These are phyloP conservation scores for Sebastolobus alascanus DNA, from an alignment of 2,797 vertebrate species.

Conservation along the genomic window DNA sequence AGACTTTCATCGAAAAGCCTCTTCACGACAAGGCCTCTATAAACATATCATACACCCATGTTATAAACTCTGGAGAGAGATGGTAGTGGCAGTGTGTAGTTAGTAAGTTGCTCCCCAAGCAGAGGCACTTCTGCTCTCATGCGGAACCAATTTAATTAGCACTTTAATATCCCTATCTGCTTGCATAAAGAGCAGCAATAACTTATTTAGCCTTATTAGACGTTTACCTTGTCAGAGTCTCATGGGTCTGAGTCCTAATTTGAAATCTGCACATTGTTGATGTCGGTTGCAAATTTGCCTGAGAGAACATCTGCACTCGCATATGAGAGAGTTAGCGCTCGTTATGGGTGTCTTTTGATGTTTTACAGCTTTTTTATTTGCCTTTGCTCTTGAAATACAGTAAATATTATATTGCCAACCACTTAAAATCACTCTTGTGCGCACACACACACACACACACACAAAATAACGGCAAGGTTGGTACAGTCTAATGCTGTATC, in stretches of 20 bases:
- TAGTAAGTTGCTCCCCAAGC: constrained; percentile 52
- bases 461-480: background rate
- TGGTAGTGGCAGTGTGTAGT: constrained; percentile 38
- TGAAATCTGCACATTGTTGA: constrained; percentile 59
- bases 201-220: constrained; percentile 77
- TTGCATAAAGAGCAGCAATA: constrained; percentile 70
- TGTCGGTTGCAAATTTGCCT: constrained; percentile 50
- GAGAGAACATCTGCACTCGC: constrained; percentile 3
- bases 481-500: background rate
- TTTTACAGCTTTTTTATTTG: constrained; percentile 22
- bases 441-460: background rate
- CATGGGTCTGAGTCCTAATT: constrained; percentile 64
- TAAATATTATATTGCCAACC: background rate
- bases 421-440: background rate
- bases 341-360: constrained; percentile 8
- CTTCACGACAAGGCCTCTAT: constrained; percentile 5
- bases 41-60: constrained; percentile 34
- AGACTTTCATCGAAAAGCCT: background rate
- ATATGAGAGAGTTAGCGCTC: background rate
- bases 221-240: constrained; percentile 71
- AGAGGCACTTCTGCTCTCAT: constrained; percentile 56
- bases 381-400: background rate
- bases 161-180: constrained; percentile 73
- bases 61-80: constrained; percentile 45
- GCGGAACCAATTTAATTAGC: constrained; percentile 76